A percentile compares a stretch with the other conserved stretches of the same genome.
Conservation (phyloP, 2,797 vertebrate genomes). For the Graptemys geographica region DNA sequence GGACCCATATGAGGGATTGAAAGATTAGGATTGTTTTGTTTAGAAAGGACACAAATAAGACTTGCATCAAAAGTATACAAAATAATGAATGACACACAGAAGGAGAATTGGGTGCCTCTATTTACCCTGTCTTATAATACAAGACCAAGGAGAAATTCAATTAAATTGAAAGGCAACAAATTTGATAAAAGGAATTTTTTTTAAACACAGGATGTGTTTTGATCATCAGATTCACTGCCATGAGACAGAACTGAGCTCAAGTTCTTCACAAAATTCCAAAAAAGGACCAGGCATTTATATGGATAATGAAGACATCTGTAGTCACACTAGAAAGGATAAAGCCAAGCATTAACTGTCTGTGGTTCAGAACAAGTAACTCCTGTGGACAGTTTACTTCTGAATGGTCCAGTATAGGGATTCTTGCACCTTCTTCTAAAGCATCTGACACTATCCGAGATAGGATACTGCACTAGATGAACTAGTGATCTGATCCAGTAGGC, state of each 20-base stretch:
- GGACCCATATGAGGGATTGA: neutral
- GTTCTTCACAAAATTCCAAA: neutral
- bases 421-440: slow-evolving; percentile 64
- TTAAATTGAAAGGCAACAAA: neutral
- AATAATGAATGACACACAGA: neutral
- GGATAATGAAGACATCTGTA: neutral
- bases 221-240: neutral
- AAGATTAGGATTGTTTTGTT: neutral
- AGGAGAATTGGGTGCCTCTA: neutral
- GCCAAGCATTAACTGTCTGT: neutral
- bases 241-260: slow-evolving; percentile 3
- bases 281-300: neutral
- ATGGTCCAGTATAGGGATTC: neutral
- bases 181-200: neutral
- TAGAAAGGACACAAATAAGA: slow-evolving; percentile 5
- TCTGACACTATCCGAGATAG: slow-evolving; percentile 51
- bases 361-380: neutral
- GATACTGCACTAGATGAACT: slow-evolving; percentile 46
- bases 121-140: neutral
- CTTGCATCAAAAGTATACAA: neutral
- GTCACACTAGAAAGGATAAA: neutral
- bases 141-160: slow-evolving; percentile 18
- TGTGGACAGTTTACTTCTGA: neutral
- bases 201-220: neutral
- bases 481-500: neutral